Base-by-base conservation (phyloP, 2,797 vertebrate genomes). In the Nasua narica region DNA sequence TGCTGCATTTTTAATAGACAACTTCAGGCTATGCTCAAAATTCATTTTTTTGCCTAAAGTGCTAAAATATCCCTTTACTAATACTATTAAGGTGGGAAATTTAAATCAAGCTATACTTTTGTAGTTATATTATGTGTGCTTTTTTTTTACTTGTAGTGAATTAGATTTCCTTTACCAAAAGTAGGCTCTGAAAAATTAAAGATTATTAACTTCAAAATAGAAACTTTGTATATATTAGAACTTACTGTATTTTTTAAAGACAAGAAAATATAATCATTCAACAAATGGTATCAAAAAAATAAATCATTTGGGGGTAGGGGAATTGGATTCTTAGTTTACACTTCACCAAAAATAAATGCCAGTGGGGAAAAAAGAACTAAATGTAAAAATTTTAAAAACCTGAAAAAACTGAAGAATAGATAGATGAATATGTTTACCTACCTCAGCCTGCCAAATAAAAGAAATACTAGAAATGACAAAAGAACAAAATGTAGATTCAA, bases 231-330 rank as follows among this genome's bases (percentile, higher is more conserved):
- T 46, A 84, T 65, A 56, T 72, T 83, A 88, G 76, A 92, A 43
- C 21, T 62, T 87, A 62, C 18, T 83, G 21, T 87, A 60, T 60
- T 88, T 60, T 37, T 48, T 65, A 70, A 70, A 65, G 4, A 8
- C 70, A 85, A 46, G 25, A 90, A 48, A 69, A 90, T 90, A 96
- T 89, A 96, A 78, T 89, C 83, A 86, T 87, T 96, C 27, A 90
- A 67, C 48, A 92, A 92, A 82, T 65, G 27, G 10, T 58, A 1
- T 82, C 58, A 87, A 16, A 70, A 92, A 96, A 92, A 69, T 32
- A 65, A 78, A 69, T 7, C 93, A 48, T 43, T 72, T 93, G 43
- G 25, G 29, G 77, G 1, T 58, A 52, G 40, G 35, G 37, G 14
- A 89, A 29, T 27, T 90, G 76, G 40, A 50, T 72, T 46, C 29